Base-by-base conservation (phyloP, 35 echinoderm and acorn worm genomes). In the Stichopus chloronotus region DNA sequence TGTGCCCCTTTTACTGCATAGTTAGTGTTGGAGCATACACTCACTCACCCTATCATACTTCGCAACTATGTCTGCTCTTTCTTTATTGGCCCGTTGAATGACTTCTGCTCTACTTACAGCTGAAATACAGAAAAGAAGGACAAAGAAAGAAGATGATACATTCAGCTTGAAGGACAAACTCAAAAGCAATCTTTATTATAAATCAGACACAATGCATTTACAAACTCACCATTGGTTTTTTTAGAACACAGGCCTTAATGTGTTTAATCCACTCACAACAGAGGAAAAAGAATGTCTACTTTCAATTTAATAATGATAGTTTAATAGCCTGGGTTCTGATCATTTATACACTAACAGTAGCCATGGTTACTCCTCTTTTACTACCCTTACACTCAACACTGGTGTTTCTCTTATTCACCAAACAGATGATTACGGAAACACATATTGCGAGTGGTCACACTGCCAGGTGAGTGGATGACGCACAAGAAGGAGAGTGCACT, bases 41-140 rank as follows among this genome's bases (percentile, higher is more conserved):
- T 79, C 52, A 69, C 84, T 82, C 56, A 95, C 94, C 91, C 79
- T 95, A 84, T 95, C 94, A 57, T 95, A 95, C 82, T 57, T 95
- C 25, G 22, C 55, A 22, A 88, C 83, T 9, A 95, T 95, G 23
- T 95, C 94, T 57, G 56, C 22, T 86, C 94, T 81, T 54, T 95
- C 94, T 57, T 89, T 95, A 24, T 87, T 87, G 74, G 94, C 83
- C 52, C 94, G 82, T 21, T 92, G 82, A 9, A 95, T 52, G 57
- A 91, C 94, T 23, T 92, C 80, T 83, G 52, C 80, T 57, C 55
- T 83, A 55, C 80, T 83, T 55, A 56, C 80, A 83, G 82, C 91
- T 81, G 91, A 59, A 59, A 59, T 11, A 52, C 82, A 65, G 13
- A 78, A 78, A 91, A 13, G 4, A 79, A 80, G 9, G 19, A 55